Evolutionary conservation across 2,797 vertebrate species (phyloP).

Genomic region (Limnodromus scolopaceus): DNA sequence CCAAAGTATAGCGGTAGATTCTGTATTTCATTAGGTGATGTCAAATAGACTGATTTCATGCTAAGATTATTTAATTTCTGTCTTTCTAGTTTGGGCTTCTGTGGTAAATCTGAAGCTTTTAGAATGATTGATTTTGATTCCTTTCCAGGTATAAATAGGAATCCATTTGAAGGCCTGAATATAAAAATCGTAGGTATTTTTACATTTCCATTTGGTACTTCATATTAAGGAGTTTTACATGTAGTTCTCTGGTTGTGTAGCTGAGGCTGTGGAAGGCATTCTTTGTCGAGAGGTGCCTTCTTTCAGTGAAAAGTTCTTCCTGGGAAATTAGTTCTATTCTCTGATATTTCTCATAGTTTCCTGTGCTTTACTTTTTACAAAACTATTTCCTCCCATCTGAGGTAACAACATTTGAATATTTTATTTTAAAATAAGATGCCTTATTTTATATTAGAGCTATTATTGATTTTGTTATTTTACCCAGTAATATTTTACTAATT

Average conservation of each 20-base stretch:
- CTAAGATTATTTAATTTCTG: background rate
- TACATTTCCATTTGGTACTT: background rate
- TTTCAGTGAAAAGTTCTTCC: background rate
- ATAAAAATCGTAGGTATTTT: background rate
- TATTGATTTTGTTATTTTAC: background rate
- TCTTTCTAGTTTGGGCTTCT: background rate
- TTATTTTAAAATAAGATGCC: background rate
- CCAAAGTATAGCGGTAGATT: background rate
- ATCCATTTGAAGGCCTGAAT: background rate
- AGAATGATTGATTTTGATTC: background rate
- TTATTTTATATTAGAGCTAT: background rate
- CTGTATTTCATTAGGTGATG: background rate
- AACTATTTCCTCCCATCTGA: background rate
- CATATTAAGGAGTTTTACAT: background rate
- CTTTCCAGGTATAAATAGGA: background rate
- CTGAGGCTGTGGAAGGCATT: background rate
- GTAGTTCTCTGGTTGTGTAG: background rate
- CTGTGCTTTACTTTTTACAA: background rate
- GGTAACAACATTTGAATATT: background rate
- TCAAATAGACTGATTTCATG: background rate
- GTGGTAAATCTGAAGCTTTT: background rate
- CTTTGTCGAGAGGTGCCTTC: background rate
- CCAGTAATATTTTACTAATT: background rate
- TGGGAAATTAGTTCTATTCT: background rate
- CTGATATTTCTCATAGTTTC: background rate